These are phyloP conservation scores for Austrofundulus limnaeus DNA, from an alignment of 2,113 vertebrate genomes.

Conservation along the genomic window DNA sequence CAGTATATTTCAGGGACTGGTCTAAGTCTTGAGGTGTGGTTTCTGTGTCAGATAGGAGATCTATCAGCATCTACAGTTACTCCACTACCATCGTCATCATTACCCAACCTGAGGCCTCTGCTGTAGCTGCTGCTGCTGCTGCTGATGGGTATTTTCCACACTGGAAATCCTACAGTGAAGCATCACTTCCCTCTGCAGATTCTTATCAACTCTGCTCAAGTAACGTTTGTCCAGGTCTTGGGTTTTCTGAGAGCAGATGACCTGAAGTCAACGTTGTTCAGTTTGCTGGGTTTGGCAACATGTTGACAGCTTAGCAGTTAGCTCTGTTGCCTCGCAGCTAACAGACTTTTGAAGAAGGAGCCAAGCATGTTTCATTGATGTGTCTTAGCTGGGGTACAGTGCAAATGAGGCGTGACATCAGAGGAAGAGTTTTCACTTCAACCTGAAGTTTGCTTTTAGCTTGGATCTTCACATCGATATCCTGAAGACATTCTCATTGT, in stretches of 20 bases:
- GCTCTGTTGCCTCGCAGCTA: no score
- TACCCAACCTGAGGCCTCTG: not conserved
- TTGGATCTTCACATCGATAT: no score
- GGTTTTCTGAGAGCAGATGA: constrained; percentile 20
- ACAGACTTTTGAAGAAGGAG: no score
- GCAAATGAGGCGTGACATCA: no score
- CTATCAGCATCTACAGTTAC: constrained; percentile 65
- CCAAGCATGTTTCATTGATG: no score
- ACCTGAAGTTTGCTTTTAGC: no score
- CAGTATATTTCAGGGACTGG: constrained; percentile 1
- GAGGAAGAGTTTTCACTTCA: no score
- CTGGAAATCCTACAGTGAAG: constrained; percentile 39
- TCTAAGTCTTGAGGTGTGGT: constrained; percentile 54
- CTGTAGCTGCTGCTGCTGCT: not conserved
- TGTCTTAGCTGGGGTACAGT: no score
- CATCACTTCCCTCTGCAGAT: constrained; percentile 29
- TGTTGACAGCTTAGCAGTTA: no score
- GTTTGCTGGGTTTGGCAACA: no score
- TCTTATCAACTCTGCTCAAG: constrained; percentile 36
- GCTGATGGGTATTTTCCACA: constrained; percentile 42
- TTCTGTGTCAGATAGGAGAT: constrained; percentile 70
- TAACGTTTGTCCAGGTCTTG: constrained; percentile 38
- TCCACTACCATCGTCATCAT: constrained; percentile 27
- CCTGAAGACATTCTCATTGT: no score
- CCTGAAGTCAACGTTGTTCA: no score